Evolutionary conservation across 2,113 vertebrate genomes (phyloP).

Genomic region (Ramphastos sulfuratus): DNA sequence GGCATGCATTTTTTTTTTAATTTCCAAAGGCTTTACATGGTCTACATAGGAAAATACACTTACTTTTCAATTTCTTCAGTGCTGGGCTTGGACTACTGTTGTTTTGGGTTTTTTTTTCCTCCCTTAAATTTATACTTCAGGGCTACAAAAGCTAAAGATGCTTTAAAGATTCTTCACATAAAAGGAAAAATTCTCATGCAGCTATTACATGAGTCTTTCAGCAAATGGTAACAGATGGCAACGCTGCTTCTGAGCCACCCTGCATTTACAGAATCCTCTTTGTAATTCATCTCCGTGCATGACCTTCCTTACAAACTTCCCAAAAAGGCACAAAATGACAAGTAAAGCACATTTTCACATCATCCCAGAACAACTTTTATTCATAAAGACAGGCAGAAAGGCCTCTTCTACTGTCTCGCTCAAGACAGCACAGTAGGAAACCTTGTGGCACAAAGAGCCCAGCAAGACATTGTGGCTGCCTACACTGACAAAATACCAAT

Average conservation of each 20-base stretch:
- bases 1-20: not conserved
- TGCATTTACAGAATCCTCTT: not conserved
- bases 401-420: not conserved
- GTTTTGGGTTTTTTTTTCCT: no score
- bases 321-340: not conserved
- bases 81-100: not conserved
- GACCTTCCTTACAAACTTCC: not conserved
- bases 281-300: not conserved
- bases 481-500: not conserved
- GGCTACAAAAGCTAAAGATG: not conserved
- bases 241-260: not conserved
- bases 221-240: not conserved
- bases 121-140: not conserved
- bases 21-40: not conserved
- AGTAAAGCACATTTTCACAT: not conserved
- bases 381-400: not conserved
- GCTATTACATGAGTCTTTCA: not conserved
- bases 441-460: not conserved
- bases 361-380: not conserved
- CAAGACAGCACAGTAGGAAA: not conserved
- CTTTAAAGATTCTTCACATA: not conserved
- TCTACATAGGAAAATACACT: not conserved
- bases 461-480: not conserved
- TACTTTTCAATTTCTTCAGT: not conserved
- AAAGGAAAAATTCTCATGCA: not conserved